Percentiles rank a stretch among this genome's conserved stretches.
Conservation (phyloP, 2,797 vertebrate genomes). For the Poeciliopsis presidionis region DNA sequence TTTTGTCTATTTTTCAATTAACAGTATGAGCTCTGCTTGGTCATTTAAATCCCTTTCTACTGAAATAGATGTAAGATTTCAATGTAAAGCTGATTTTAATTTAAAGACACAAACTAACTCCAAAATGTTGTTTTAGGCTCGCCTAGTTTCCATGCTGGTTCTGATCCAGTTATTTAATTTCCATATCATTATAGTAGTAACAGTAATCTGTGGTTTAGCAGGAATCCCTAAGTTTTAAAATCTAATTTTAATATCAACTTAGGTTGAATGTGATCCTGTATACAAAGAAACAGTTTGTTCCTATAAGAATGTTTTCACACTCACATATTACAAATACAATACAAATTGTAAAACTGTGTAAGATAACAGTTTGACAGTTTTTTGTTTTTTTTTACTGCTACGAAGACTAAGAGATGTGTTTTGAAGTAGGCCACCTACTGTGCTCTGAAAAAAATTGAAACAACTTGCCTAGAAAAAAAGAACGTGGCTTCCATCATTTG, state of each 20-base stretch:
- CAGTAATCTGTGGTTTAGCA: slow-evolving; percentile 7
- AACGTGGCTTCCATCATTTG: slow-evolving; percentile 10
- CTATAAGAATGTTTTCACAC: slow-evolving; percentile 3
- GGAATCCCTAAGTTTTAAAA: neutral
- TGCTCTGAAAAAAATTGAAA: slow-evolving; percentile 46
- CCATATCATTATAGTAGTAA: neutral
- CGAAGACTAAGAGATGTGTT: slow-evolving; percentile 37
- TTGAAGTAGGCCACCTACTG: slow-evolving; percentile 54
- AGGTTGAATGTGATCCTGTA: slow-evolving; percentile 1
- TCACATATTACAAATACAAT: slow-evolving; percentile 1
- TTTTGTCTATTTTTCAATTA: neutral
- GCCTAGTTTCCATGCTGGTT: neutral
- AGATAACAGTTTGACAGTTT: neutral
- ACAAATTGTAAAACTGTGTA: slow-evolving; percentile 3
- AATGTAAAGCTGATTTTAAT: neutral
- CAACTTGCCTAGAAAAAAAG: slow-evolving; percentile 20
- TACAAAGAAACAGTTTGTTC: slow-evolving; percentile 17
- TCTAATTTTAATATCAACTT: slow-evolving; percentile 12
- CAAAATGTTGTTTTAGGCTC: neutral
- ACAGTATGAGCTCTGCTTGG: neutral
- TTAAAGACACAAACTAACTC: neutral
- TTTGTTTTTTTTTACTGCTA: slow-evolving; percentile 32
- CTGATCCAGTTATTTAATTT: neutral
- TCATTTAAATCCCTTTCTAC: neutral
- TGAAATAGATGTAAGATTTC: neutral